Percentiles rank a stretch among this genome's conserved stretches.
phyloP scores from a whole-genome alignment of 2,888 invertebrate genomes.

The Pemphredon lugubris region DNA sequence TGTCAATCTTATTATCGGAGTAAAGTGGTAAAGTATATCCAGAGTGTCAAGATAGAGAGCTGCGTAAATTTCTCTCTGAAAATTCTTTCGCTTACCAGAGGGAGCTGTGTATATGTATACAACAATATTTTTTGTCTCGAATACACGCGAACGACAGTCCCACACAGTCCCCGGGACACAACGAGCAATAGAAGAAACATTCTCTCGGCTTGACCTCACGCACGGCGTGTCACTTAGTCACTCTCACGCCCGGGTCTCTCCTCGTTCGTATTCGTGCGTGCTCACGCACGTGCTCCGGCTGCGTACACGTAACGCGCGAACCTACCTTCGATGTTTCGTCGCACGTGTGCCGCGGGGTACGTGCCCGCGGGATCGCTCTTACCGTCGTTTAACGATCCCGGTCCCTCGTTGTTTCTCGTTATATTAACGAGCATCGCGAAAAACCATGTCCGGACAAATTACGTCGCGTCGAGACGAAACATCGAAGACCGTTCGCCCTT shows the following conservation, averaged over 20 bases:
- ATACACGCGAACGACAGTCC: conserved; percentile 12
- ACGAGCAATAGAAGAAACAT: conserved; percentile 68
- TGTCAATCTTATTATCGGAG: too few relatives aligned
- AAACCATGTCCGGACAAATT: too few relatives aligned
- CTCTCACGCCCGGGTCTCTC: conserved; percentile 6
- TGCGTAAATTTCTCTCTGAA: too few relatives aligned
- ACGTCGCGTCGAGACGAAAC: background rate
- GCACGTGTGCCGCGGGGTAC: background rate
- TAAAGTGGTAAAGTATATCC: too few relatives aligned
- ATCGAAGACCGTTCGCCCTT: conserved; percentile 2
- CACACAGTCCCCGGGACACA: conserved; percentile 41
- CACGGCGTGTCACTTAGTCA: conserved; percentile 59
- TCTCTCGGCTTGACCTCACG: conserved; percentile 70
- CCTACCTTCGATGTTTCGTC: background rate
- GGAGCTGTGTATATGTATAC: too few relatives aligned
- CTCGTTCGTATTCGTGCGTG: conserved; percentile 11
- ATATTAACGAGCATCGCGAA: too few relatives aligned
- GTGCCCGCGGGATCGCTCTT: background rate
- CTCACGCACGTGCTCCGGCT: conserved; percentile 21
- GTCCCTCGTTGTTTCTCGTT: background rate
- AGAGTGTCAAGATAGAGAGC: too few relatives aligned
- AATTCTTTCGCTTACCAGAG: too few relatives aligned
- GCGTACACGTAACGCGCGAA: background rate
- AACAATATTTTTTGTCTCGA: too few relatives aligned
- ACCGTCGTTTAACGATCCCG: background rate